Conservation (phyloP, 2,113 vertebrate genomes). For the Myotis lucifugus region DNA sequence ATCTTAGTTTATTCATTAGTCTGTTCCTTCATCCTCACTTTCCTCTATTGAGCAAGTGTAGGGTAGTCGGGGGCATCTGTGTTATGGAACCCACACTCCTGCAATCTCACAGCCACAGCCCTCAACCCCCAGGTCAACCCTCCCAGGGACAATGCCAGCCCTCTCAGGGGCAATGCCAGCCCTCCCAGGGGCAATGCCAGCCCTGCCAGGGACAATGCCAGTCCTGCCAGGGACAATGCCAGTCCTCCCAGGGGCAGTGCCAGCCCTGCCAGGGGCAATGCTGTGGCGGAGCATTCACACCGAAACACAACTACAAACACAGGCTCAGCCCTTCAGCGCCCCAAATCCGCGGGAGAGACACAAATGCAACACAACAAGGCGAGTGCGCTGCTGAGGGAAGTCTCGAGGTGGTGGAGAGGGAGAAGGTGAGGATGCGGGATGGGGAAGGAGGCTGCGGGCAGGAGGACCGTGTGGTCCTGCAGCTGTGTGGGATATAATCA, state of each 20-base stretch:
- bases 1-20: not conserved
- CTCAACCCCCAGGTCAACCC: not conserved
- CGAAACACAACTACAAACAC: not conserved
- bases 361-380: fast-evolving
- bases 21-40: fast-evolving
- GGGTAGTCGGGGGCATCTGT: fast-evolving
- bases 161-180: no score
- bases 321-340: no score
- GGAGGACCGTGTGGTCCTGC: not conserved
- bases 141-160: no score
- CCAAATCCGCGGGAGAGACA: not conserved
- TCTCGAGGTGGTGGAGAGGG: fast-evolving
- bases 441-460: fast-evolving
- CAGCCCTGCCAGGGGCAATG: no score
- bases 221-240: no score
- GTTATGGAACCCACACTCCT: fast-evolving
- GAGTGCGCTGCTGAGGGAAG: fast-evolving
- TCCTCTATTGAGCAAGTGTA: not conserved
- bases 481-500: not conserved
- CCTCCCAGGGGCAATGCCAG: no score
- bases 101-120: not conserved
- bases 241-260: not conserved
- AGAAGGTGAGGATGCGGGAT: fast-evolving
- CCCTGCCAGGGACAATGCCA: no score
- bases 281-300: fast-evolving